A percentile compares a stretch with the other conserved stretches of the same genome.
phyloP scores from a whole-genome alignment of 2,113 vertebrate genomes.

The Erinaceus europaeus region DNA sequence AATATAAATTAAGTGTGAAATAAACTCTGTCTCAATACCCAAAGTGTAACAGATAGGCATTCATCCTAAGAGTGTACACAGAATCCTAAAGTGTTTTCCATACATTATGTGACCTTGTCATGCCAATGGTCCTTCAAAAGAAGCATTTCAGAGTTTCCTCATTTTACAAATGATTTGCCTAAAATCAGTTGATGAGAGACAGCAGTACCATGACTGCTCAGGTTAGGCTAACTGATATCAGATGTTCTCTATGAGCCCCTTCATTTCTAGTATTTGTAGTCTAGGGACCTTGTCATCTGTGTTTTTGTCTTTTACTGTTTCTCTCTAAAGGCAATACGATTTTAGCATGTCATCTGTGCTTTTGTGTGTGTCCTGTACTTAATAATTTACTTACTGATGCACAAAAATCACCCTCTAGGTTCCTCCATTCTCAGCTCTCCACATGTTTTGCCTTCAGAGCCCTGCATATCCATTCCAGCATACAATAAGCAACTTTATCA shows the following conservation, averaged over 20 bases:
- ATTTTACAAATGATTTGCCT: background rate
- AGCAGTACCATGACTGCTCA: background rate
- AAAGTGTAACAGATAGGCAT: background rate
- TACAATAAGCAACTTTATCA: background rate
- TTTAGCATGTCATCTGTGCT: background rate
- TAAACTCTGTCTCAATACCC: background rate
- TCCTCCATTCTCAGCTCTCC: background rate
- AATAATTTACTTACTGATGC: background rate
- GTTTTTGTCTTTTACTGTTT: background rate
- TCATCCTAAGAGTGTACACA: background rate
- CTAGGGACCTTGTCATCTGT: background rate
- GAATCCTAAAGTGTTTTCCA: background rate
- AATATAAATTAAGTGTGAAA: background rate
- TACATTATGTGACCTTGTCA: background rate
- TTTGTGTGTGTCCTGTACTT: background rate
- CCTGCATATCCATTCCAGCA: background rate
- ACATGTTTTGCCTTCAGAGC: background rate
- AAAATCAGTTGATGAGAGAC: background rate
- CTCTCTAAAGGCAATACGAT: background rate
- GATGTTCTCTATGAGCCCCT: background rate
- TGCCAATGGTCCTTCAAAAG: background rate
- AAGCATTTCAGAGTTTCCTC: background rate
- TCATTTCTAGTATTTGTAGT: background rate
- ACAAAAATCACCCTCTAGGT: background rate
- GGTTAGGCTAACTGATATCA: background rate